Percentiles rank a stretch among this genome's conserved stretches.
Conservation (phyloP, 1,140 invertebrate genomes). For the Episyrphus balteatus region DNA sequence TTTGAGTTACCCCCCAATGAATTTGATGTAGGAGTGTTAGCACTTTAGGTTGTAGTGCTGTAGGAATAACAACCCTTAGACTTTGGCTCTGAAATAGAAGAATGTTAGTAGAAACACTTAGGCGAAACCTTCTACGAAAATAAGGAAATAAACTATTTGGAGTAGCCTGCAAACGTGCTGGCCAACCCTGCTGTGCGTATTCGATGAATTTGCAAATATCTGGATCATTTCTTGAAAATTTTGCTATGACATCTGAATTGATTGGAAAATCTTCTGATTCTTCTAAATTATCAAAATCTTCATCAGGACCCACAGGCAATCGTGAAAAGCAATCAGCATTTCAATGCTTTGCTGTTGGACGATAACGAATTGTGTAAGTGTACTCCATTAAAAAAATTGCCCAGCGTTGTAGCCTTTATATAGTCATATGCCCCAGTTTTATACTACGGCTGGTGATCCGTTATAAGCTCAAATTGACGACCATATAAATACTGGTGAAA, state of each 20-base stretch:
- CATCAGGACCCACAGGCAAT: neutral
- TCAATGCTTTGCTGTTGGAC: constrained; percentile 7
- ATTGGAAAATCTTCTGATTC: neutral
- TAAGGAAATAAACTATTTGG: neutral
- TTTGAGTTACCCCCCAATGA: neutral
- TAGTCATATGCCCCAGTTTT: constrained; percentile 10
- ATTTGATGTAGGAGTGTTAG: neutral
- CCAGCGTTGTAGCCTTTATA: constrained; percentile 20
- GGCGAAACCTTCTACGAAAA: neutral
- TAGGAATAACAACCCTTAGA: neutral
- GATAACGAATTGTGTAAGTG: constrained; percentile 13
- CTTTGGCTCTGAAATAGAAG: neutral
- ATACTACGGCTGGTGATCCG: constrained; percentile 39
- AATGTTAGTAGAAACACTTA: neutral
- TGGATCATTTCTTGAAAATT: neutral
- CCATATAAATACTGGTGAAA: constrained; percentile 37
- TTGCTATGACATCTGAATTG: neutral
- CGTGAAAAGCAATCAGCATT: constrained; percentile 20
- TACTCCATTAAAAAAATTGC: constrained; percentile 13
- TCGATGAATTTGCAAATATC: neutral
- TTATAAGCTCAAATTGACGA: constrained; percentile 34
- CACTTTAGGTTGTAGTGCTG: neutral
- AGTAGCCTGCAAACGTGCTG: neutral
- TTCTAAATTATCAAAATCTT: neutral
- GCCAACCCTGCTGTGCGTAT: neutral